Evolutionary conservation across 1,140 invertebrate genomes (phyloP), one percentile per base, ranked within the genome.

Genomic region (Trichonephila clavata): DNA sequence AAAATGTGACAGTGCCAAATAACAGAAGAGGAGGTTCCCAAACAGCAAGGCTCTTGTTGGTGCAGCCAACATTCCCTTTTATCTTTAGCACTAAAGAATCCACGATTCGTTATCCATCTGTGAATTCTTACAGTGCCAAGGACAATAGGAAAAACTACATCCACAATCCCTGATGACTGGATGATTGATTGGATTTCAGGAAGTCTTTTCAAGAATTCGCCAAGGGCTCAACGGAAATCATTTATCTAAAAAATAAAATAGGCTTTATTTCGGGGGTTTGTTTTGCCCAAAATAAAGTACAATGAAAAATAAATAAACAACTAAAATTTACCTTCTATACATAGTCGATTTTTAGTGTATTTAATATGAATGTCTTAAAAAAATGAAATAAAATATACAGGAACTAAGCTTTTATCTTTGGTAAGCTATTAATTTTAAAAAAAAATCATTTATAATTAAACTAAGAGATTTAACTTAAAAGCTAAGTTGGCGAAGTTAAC

Each of bases 1-100:
- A 95, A 95, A 95, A 95, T 95, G 95, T 95, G 95, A 95, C 94
- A 95, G 95, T 95, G 95, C 95, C 95, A 95, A 95, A 95, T 93
- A 95, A 95, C 95, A 88, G 95, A 95, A 94, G 91, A 95, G 94
- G 86, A 87, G 59, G 43, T 24, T 50, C n/a, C 21, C 50, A 39
- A 24, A 18, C 27, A 68, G 27, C 16, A n/a, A 43, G 14, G 27
- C 32, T 86, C 60, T 24, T 86, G n/a, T n/a, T 32, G 24, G 18
- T 65, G 24, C 43, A 39, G 21, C 27, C 57, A 90, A 24, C 50
- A 90, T 91, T 87, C 86, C 84, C 92, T 94, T 94, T 95, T 94
- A 92, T 95, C 95, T 95, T 94, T 95, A 95, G 95, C 95, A 95
- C 95, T 87, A 94, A 94, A 95, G 94, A 95, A 95, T 94, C 95